Percentiles rank a stretch among this genome's conserved stretches.
Conservation (phyloP, 2,888 invertebrate genomes). For the Dolichopus griseipennis region DNA sequence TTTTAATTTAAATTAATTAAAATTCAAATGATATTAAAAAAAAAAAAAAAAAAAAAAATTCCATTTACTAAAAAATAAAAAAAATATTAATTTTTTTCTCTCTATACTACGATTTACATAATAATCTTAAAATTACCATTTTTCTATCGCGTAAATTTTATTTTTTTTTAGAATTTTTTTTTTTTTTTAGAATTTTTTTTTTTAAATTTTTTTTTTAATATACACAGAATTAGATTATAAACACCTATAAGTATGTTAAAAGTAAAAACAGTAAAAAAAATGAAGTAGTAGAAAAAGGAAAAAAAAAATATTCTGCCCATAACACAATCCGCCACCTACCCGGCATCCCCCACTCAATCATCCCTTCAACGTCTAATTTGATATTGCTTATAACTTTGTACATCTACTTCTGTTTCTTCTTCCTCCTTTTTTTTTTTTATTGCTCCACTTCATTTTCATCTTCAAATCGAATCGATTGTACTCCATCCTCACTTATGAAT, state of each 20-base stretch:
- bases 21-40: too few species aligned
- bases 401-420: not conserved
- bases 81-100: not conserved
- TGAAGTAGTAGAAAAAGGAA: not conserved
- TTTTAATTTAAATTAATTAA: too few species aligned
- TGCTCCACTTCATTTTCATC: not conserved
- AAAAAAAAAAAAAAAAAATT: too few species aligned
- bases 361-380: not conserved
- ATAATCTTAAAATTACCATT: not conserved
- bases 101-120: not conserved
- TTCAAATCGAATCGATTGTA: too few species aligned
- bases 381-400: not conserved
- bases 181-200: too few species aligned
- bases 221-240: constrained; percentile 1
- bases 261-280: not conserved
- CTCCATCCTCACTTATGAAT: too few species aligned
- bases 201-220: not conserved
- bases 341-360: not conserved
- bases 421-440: not conserved
- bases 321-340: too few species aligned
- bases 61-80: too few species aligned
- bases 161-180: too few species aligned
- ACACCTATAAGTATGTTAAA: constrained; percentile 6
- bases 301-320: not conserved
- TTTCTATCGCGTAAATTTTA: not conserved